A percentile compares a stretch with the other conserved stretches of the same genome.
phyloP scores from a whole-genome alignment of 2,797 vertebrate genomes.

The Cynodonichthys magdalenae region DNA sequence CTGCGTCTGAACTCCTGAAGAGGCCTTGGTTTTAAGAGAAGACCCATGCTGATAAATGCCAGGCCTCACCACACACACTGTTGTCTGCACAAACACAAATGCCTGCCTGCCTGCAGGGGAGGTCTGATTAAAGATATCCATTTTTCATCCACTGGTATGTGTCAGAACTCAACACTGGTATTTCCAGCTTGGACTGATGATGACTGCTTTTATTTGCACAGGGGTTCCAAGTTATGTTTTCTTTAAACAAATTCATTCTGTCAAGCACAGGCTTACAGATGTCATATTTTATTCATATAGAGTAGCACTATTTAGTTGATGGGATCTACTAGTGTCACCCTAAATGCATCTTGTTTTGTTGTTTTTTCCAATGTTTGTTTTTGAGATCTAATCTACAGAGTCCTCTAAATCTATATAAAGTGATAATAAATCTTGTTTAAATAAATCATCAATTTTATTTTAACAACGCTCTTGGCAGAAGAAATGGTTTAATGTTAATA shows the following conservation, averaged over 20 bases:
- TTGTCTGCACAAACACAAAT: constrained; percentile 86
- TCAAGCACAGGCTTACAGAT: too few species aligned
- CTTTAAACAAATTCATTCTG: not conserved
- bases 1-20: constrained; percentile 70
- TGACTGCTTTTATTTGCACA: not conserved
- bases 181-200: not conserved
- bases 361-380: too few species aligned
- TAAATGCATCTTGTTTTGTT: too few species aligned
- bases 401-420: too few species aligned
- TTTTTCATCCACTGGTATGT: constrained; percentile 84
- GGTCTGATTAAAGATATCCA: constrained; percentile 86
- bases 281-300: not conserved
- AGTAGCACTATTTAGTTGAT: not conserved
- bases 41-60: constrained; percentile 89
- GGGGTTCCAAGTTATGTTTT: not conserved
- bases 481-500: too few species aligned
- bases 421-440: too few species aligned
- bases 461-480: not conserved
- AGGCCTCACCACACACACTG: constrained; percentile 79
- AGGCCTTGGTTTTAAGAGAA: constrained; percentile 77
- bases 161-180: constrained; percentile 12
- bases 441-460: too few species aligned
- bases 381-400: too few species aligned
- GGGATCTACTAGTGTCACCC: not conserved
- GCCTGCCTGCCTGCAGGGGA: constrained; percentile 86